Conservation (phyloP, 2,113 vertebrate genomes). For the Cygnus atratus region DNA sequence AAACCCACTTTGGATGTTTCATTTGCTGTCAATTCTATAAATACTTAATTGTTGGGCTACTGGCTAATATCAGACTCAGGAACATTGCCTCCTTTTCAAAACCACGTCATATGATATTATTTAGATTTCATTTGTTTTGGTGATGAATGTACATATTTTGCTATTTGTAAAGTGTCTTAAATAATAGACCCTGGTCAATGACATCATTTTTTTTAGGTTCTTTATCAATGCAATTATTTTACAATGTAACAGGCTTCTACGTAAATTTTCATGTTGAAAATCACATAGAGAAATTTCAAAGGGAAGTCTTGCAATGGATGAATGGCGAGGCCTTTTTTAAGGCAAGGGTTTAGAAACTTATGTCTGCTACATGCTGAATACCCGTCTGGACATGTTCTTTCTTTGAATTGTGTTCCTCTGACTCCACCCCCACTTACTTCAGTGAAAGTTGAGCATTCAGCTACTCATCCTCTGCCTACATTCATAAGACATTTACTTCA, state of each 20-base stretch:
- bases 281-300: background rate
- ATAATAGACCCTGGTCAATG: background rate
- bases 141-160: background rate
- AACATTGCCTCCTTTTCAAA: background rate
- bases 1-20: background rate
- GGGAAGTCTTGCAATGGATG: background rate
- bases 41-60: background rate
- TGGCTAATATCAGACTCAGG: background rate
- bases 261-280: background rate
- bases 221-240: background rate
- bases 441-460: background rate
- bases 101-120: background rate
- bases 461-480: background rate
- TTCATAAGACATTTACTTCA: background rate
- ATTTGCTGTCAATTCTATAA: background rate
- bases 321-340: background rate
- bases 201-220: background rate
- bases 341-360: background rate
- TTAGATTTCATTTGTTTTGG: background rate
- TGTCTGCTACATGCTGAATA: background rate
- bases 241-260: background rate
- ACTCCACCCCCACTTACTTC: background rate
- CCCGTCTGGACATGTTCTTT: background rate
- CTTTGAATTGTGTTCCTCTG: background rate
- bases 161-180: background rate